These are phyloP conservation scores for Meliscaeva auricollis DNA, from an alignment of 2,888 invertebrate genomes.

Conservation along the genomic window DNA sequence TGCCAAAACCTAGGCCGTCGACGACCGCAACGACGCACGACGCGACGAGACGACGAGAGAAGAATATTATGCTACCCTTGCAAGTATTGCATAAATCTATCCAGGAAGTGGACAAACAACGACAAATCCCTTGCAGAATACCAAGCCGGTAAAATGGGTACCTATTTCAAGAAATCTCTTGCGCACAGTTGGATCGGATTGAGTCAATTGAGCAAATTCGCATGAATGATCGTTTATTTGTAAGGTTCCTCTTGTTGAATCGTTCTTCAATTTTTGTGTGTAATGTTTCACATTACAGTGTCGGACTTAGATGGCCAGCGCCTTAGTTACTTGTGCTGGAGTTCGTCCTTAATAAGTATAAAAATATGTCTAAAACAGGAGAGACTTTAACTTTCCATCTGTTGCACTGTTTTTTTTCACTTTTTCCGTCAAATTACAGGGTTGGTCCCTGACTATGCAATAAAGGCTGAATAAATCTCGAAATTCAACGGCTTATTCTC, in stretches of 20 bases:
- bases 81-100: constrained; percentile 51
- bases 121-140: constrained; percentile 51
- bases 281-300: background rate
- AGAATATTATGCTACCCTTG: constrained; percentile 29
- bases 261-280: constrained; percentile 24
- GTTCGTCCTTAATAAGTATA: background rate
- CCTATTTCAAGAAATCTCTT: background rate
- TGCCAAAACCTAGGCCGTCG: constrained; percentile 55
- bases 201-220: constrained; percentile 60
- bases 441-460: too few species aligned
- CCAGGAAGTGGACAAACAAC: constrained; percentile 64
- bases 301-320: background rate
- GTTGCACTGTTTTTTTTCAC: too few species aligned
- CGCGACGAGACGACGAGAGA: too few species aligned
- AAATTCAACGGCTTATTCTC: too few species aligned
- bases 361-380: too few species aligned
- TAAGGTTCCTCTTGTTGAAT: constrained; percentile 45
- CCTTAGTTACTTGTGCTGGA: background rate
- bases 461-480: too few species aligned
- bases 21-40: too few species aligned
- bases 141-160: constrained; percentile 8
- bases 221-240: constrained; percentile 71
- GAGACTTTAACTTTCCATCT: too few species aligned
- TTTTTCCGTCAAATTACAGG: too few species aligned
- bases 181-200: constrained; percentile 59